A percentile compares a stretch with the other conserved stretches of the same genome.
These are phyloP conservation scores for Phrynosoma platyrhinos DNA, from an alignment of 2,113 vertebrate species.

Conservation along the genomic window DNA sequence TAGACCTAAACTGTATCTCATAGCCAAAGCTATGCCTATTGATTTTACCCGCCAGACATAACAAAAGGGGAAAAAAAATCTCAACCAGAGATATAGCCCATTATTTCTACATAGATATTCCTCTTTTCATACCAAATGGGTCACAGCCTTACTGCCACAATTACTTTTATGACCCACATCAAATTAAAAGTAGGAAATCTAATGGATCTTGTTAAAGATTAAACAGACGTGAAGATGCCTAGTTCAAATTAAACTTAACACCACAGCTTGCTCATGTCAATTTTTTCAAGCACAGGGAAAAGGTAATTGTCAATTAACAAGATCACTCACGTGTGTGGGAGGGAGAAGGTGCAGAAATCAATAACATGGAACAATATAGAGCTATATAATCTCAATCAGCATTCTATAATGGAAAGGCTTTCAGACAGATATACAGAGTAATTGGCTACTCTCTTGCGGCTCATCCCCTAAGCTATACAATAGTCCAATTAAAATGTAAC, in stretches of 20 bases:
- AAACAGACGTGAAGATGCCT: conserved; percentile 66
- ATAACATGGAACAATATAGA: conserved; percentile 74
- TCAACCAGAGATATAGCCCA: conserved; percentile 37
- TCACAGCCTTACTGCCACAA: conserved; percentile 49
- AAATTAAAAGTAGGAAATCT: conserved; percentile 64
- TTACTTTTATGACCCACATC: conserved; percentile 39
- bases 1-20: conserved; percentile 35
- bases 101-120: conserved; percentile 53
- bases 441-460: conserved; percentile 76
- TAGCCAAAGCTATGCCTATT: conserved; percentile 47
- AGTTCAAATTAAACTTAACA: conserved; percentile 74
- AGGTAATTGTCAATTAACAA: conserved; percentile 83
- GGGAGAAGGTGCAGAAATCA: conserved; percentile 69
- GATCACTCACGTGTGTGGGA: conserved; percentile 64
- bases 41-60: conserved; percentile 40
- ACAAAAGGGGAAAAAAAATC: conserved; percentile 8
- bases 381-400: conserved; percentile 73
- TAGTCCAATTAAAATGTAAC: conserved; percentile 77
- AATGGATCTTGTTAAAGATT: conserved; percentile 72
- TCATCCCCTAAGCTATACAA: conserved; percentile 60
- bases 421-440: conserved; percentile 72
- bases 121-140: conserved; percentile 37
- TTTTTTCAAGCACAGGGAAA: conserved; percentile 76
- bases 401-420: conserved; percentile 64
- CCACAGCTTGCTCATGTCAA: conserved; percentile 64